Evolutionary conservation across 2,113 vertebrate species (phyloP), one percentile per base, ranked within the genome.

Genomic region (Phrynosoma platyrhinos): DNA sequence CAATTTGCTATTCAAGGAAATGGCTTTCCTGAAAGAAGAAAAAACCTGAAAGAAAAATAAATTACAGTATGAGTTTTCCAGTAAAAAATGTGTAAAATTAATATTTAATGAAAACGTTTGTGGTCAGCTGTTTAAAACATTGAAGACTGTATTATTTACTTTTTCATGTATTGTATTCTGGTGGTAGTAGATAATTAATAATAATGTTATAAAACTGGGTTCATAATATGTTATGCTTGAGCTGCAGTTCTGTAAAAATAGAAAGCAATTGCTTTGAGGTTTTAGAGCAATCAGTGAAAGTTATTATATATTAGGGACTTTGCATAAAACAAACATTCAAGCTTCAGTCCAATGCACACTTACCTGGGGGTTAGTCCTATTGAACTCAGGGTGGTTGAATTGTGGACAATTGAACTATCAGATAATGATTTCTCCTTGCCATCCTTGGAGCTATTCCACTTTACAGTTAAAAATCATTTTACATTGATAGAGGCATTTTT

Each of bases 401-500:
- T 72, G 30, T 72, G 18, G 30, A n/a, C n/a, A 21, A 32, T 16
- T n/a, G n/a, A 30, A 72, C 69, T 72, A 30, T 30, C 30, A 90
- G 32, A 92, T 91, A 90, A 87, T 21, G 72, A 91, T 90, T 89
- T 84, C 81, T 23, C 82, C 30, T 68, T 72, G 25, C 8, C 91
- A 79, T 9, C 58, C 74, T 85, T 89, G 90, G 62, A 92, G 20
- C 30, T 77, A 66, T 32, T 72, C 62, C 27, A 58, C 80, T 32
- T 89, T 47, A 47, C 42, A 47, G 6, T 47, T 91, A 92, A 91
- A 40, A 12, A 85, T 8, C 9, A 82, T 83, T 84, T 91, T 92
- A 84, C 83, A 88, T 84, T 68, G 94, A 47, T 27, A 92, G 87
- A 89, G 18, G 32, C 84, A 85, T 88, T 90, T 87, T 89, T 90